Evolutionary conservation across 2,797 vertebrate genomes (phyloP).

Genomic region (Cossypha dichroa): DNA sequence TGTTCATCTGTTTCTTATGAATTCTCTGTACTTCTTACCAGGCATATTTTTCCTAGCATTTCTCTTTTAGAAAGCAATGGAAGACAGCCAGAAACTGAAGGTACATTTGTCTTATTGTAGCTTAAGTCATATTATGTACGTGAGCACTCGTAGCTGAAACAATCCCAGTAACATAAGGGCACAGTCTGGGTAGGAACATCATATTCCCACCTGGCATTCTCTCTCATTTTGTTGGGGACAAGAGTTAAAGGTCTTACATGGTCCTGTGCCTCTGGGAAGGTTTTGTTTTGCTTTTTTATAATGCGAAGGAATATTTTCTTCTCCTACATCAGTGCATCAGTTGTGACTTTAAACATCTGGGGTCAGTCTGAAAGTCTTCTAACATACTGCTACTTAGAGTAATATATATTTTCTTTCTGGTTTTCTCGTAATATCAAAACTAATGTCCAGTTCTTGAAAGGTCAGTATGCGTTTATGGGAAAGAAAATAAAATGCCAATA

Average conservation of each 20-base stretch:
- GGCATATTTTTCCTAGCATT: not conserved
- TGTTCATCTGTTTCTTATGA: conserved; percentile 12
- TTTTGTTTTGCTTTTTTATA: not conserved
- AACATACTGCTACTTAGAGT: not conserved
- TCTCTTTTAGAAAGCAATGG: not conserved
- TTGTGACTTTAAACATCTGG: not conserved
- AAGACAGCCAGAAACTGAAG: not conserved
- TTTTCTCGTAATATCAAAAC: not conserved
- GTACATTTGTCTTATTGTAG: not conserved
- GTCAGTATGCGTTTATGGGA: not conserved
- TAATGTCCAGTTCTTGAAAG: conserved; percentile 1
- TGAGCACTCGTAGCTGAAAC: not conserved
- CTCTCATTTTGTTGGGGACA: not conserved
- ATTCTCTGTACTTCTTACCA: not conserved
- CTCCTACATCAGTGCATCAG: accelerated
- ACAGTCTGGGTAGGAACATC: not conserved
- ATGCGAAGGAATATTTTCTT: not conserved
- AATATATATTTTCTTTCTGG: not conserved
- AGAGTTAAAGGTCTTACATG: not conserved
- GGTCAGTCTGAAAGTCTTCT: not conserved
- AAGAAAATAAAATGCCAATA: not conserved
- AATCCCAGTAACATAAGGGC: not conserved
- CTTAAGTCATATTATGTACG: not conserved
- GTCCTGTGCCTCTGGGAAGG: not conserved
- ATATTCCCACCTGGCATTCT: not conserved